Conservation (phyloP, 2,888 invertebrate species). For the Drosophila quinaria region DNA sequence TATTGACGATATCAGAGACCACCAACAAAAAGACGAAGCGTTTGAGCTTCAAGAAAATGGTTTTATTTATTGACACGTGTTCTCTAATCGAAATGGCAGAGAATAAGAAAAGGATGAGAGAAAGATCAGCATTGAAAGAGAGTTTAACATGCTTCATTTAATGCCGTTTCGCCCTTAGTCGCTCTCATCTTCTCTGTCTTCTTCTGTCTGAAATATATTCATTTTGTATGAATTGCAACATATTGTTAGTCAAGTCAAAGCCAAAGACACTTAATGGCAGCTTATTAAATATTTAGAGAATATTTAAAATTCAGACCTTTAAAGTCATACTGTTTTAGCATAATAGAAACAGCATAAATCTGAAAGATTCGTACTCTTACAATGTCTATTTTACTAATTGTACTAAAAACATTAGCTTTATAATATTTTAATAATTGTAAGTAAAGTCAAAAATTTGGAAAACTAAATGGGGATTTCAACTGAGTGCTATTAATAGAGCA, state of each 20-base stretch:
- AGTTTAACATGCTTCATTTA: constrained; percentile 74
- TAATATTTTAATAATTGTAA: not conserved
- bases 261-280: not conserved
- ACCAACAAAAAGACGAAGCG: constrained; percentile 7
- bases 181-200: not conserved
- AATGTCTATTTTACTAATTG: not conserved
- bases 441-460: not conserved
- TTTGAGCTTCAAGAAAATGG: constrained; percentile 58
- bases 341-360: not conserved
- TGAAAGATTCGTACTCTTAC: not conserved
- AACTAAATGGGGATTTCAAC: constrained; percentile 4
- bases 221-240: constrained; percentile 5
- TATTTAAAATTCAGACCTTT: not conserved
- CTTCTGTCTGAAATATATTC: not conserved
- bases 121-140: constrained; percentile 25
- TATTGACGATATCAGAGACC: constrained; percentile 32
- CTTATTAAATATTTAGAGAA: constrained; percentile 1
- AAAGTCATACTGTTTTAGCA: not conserved
- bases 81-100: constrained; percentile 61
- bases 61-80: constrained; percentile 83
- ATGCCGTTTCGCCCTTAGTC: constrained; percentile 39
- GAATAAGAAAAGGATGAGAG: constrained; percentile 5
- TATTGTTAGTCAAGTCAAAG: not conserved
- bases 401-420: not conserved
- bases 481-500: not conserved